Conservation (phyloP, 2,113 vertebrate species). For the Sorex araneus region DNA sequence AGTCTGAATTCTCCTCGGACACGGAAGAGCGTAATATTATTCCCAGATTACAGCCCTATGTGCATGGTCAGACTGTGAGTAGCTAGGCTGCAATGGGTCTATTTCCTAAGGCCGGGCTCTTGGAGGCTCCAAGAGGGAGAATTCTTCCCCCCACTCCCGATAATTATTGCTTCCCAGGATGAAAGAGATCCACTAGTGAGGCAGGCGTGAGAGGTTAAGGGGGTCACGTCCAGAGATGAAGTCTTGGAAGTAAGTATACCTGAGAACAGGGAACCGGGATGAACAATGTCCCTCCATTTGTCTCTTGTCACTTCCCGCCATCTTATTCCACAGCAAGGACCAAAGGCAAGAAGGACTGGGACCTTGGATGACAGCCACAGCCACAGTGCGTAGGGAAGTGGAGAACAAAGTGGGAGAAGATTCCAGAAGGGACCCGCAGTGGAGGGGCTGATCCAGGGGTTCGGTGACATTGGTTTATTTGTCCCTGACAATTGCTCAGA, state of each 20-base stretch:
- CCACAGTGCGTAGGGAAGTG: neutral
- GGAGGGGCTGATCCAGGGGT: neutral
- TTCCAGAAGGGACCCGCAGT: no score
- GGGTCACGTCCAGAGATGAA: no score
- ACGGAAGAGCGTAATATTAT: neutral
- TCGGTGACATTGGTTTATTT: neutral
- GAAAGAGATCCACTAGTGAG: no score
- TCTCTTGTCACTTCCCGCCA: neutral
- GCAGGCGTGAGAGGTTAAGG: neutral
- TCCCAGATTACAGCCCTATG: neutral
- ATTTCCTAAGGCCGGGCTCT: neutral
- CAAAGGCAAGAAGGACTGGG: neutral
- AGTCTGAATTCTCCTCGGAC: neutral
- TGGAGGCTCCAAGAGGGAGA: no score
- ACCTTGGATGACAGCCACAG: accelerated
- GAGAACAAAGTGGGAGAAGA: neutral
- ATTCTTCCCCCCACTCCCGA: no score
- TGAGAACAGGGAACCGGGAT: no score
- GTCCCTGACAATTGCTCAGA: neutral
- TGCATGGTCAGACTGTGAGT: neutral
- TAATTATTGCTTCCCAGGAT: no score
- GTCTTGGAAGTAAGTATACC: no score
- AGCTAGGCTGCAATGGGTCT: neutral
- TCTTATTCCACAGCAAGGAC: neutral
- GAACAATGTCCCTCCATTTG: neutral